A percentile compares a stretch with the other conserved stretches of the same genome.
Evolutionary conservation across 1,140 invertebrate species (phyloP).

Genomic region (Bombus consobrinus): DNA sequence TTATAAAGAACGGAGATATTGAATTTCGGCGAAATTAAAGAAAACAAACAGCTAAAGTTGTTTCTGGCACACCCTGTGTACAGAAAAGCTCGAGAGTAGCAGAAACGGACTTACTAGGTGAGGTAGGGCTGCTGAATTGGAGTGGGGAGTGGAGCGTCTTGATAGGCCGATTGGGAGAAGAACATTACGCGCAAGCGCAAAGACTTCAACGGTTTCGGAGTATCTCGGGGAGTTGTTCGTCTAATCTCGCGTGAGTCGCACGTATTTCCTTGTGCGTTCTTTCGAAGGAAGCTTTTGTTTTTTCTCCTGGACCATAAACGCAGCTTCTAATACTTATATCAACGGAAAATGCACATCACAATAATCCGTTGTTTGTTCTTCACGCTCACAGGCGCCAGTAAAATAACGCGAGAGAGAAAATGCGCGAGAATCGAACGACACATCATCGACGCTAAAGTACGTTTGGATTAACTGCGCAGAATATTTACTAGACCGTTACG

Average conservation of each 20-base stretch:
- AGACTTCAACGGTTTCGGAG: constrained; percentile 57
- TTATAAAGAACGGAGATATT: constrained; percentile 61
- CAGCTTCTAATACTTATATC: constrained; percentile 19
- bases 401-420: constrained; percentile 10
- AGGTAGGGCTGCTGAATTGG: constrained; percentile 46
- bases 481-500: constrained; percentile 27
- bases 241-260: constrained; percentile 80
- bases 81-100: constrained; percentile 51
- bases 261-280: constrained; percentile 68
- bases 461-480: constrained; percentile 41
- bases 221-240: constrained; percentile 78
- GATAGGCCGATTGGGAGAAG: constrained; percentile 51
- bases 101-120: constrained; percentile 43
- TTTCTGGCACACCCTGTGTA: constrained; percentile 68
- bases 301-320: constrained; percentile 27
- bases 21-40: constrained; percentile 70
- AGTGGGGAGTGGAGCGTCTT: constrained; percentile 49
- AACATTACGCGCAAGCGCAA: constrained; percentile 70
- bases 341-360: constrained; percentile 41
- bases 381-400: constrained; percentile 19
- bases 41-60: constrained; percentile 68
- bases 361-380: constrained; percentile 48
- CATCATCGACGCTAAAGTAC: constrained; percentile 37
- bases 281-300: constrained; percentile 36
- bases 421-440: constrained; percentile 23